These are phyloP conservation scores for Pycnonotus jocosus DNA, from an alignment of 2,113 vertebrate species.

Conservation along the genomic window DNA sequence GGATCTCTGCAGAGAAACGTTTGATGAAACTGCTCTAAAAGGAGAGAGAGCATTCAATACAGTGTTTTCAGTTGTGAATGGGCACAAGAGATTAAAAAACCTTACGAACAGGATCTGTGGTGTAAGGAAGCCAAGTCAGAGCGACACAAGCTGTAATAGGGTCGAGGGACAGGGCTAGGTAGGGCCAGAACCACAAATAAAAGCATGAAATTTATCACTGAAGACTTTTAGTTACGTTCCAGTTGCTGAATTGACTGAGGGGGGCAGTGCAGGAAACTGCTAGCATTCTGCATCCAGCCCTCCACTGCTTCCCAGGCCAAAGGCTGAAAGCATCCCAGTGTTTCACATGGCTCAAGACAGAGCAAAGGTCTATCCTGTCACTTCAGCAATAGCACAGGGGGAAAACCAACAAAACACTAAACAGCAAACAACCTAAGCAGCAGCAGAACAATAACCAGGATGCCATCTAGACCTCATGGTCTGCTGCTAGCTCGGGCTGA, in stretches of 20 bases:
- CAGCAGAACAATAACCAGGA: not conserved
- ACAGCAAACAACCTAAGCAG: not conserved
- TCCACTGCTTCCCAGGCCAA: not conserved
- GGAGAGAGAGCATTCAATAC: not conserved
- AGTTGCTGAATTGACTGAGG: not conserved
- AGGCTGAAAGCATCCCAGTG: not conserved
- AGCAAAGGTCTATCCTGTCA: not conserved
- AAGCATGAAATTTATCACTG: not conserved
- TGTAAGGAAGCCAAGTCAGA: not conserved
- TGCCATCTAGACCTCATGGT: not conserved
- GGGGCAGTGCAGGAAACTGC: not conserved
- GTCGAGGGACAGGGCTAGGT: not conserved
- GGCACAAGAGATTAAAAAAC: not conserved
- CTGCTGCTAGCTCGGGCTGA: not conserved
- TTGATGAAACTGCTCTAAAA: not conserved
- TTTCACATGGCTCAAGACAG: not conserved
- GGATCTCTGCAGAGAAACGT: not conserved
- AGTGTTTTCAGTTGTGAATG: not conserved
- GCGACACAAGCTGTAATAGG: not conserved
- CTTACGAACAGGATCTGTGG: rapidly evolving
- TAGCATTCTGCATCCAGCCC: not conserved
- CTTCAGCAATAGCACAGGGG: not conserved
- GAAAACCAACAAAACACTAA: not conserved
- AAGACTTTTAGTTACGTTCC: not conserved
- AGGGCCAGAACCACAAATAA: not conserved